Evolutionary conservation across 2,797 vertebrate genomes (phyloP), one percentile per base, ranked within the genome.

Genomic region (Microctenopoma steveboyesi): DNA sequence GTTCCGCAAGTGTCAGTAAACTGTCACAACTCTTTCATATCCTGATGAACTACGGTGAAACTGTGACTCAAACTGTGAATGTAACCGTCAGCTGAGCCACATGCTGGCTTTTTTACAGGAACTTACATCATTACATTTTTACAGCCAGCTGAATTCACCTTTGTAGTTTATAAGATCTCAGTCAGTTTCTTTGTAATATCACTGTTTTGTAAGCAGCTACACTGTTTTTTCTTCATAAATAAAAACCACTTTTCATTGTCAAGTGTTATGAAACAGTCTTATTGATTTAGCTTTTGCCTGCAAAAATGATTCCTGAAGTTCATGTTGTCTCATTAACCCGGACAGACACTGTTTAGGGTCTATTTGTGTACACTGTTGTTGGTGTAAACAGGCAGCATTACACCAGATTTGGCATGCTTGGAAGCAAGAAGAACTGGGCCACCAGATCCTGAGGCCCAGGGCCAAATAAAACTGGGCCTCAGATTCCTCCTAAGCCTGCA

Each of bases 321-420:
- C 13, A 22, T 13, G 1, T 30, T 30, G 4, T 30, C 5, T 6
- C 28, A 30, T 56, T 62, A 59, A 56, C 70, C 2, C 72, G 18
- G 18, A 45, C n/a, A 40, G 69, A 28, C 57, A 28, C 45, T 30
- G 54, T 30, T 25, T 43, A 15, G 30, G 6, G 51, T 66, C 11
- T 7, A 7, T 35, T 72, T 79, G 47, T 72, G 49, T 59, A 46
- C 72, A 30, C 60, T 48, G 33, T 57, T n/a, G 35, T 48, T 48
- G 64, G 56, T 65, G 59, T 75, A 49, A 83, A 81, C 63, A 61
- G 27, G 57, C 53, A 56, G 77, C 72, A 76, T 85, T 80, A 82
- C 54, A 68, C 49, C 66, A 64, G 74, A 81, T 85, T 65, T 85
- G 55, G 60, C 75, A 37, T 57, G 62, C 67, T 33, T 33, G 10